Percentiles rank a stretch among this genome's conserved stretches.
Evolutionary conservation across 2,888 invertebrate species (phyloP).

Genomic region (Folsomia candida): DNA sequence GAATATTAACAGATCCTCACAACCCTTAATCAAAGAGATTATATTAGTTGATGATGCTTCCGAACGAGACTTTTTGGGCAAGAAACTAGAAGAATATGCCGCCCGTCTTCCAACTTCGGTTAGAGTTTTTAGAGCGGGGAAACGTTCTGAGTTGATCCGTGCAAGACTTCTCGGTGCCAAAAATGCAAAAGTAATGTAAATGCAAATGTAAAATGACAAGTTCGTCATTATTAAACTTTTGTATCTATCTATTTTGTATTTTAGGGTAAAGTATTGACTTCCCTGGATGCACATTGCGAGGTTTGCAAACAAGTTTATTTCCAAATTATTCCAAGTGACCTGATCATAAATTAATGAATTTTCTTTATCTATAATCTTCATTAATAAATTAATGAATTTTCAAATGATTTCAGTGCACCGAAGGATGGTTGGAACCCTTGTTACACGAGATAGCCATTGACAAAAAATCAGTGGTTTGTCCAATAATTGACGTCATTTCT

Average conservation of each 20-base stretch:
- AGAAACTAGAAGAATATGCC: conserved; percentile 84
- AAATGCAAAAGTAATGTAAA: conserved; percentile 62
- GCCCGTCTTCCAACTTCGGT: conserved; percentile 81
- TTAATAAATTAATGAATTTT: no score
- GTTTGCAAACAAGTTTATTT: no score
- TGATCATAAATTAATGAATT: no score
- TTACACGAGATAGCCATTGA: conserved; percentile 87
- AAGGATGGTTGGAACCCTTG: conserved; percentile 98
- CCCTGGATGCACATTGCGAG: conserved; percentile 98
- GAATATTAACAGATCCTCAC: conserved; percentile 88
- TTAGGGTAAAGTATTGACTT: conserved; percentile 85
- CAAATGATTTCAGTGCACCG: no score
- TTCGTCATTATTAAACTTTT: no score
- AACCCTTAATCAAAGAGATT: conserved; percentile 82
- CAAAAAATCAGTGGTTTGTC: conserved; percentile 90
- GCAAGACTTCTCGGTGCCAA: conserved; percentile 92
- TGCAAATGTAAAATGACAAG: no score
- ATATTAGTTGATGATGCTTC: conserved; percentile 98
- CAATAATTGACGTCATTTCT: conserved; percentile 97
- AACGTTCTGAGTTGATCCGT: conserved; percentile 91
- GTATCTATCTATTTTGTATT: no score
- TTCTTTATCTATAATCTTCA: no score
- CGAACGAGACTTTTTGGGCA: conserved; percentile 86
- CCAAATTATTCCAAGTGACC: no score
- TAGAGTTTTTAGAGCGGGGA: conserved; percentile 81